Evolutionary conservation across 2,888 invertebrate genomes (phyloP).

Genomic region (Nowickia ferox): DNA sequence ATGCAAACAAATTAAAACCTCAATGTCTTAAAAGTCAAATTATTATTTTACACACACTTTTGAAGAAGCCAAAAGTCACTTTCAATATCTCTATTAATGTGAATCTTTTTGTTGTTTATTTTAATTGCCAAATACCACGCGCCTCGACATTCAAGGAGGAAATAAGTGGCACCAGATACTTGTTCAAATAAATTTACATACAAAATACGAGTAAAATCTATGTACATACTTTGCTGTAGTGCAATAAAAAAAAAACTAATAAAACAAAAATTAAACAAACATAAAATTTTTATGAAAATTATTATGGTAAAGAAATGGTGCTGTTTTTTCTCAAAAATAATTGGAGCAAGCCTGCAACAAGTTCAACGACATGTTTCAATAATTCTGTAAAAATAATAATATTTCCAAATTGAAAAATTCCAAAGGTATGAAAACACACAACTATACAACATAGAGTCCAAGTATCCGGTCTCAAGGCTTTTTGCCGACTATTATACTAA

Average conservation of each 20-base stretch:
- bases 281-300: conserved; percentile 5
- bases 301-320: conserved; percentile 26
- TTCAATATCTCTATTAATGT: conserved; percentile 36
- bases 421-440: background rate
- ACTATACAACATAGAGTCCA: background rate
- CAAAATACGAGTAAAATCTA: too few species aligned
- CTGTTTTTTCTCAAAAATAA: conserved; percentile 48
- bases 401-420: background rate
- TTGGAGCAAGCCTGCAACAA: conserved; percentile 59
- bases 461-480: conserved; percentile 11
- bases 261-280: conserved; percentile 4
- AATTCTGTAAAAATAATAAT: conserved; percentile 16
- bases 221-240: conserved; percentile 29
- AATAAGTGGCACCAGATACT: conserved; percentile 50
- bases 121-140: conserved; percentile 59
- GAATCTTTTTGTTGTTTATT: background rate
- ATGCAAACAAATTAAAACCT: conserved; percentile 32
- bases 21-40: conserved; percentile 45
- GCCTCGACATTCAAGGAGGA: conserved; percentile 67
- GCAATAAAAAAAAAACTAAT: conserved; percentile 9
- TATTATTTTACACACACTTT: conserved; percentile 24
- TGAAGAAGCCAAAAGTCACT: conserved; percentile 32
- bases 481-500: background rate
- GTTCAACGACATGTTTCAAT: conserved; percentile 68
- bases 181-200: conserved; percentile 13